Conservation (phyloP, 2,113 vertebrate genomes). For the Hyla sarda region DNA sequence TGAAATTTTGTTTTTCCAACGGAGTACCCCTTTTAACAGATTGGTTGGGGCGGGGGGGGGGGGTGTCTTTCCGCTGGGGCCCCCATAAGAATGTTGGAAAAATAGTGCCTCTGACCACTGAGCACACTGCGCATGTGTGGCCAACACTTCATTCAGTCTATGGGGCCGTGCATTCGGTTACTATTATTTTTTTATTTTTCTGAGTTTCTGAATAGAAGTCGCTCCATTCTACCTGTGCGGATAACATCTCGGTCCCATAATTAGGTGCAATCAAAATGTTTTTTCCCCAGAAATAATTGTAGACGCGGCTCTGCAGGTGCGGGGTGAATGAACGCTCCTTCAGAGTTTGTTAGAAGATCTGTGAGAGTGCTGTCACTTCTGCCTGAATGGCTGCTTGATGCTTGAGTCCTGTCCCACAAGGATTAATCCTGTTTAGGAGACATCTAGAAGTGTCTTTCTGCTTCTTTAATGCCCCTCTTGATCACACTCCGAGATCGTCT, state of each 20-base stretch:
- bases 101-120: too few species aligned
- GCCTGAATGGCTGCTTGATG: conserved; percentile 20
- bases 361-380: not conserved
- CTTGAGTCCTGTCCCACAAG: not conserved
- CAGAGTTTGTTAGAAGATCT: not conserved
- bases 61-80: too few species aligned
- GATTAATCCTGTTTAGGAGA: conserved; percentile 7
- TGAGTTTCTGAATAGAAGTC: not conserved
- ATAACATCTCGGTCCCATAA: not conserved
- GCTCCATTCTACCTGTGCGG: not conserved
- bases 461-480: not conserved
- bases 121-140: too few species aligned
- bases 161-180: too few species aligned
- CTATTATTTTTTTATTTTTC: too few species aligned
- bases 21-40: too few species aligned
- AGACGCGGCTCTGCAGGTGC: conserved; percentile 4
- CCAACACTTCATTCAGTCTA: too few species aligned
- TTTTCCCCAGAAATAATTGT: conserved; percentile 44
- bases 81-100: too few species aligned
- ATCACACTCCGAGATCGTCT: not conserved
- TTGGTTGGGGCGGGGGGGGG: too few species aligned
- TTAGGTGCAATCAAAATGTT: conserved; percentile 30
- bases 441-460: not conserved
- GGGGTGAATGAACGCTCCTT: not conserved
- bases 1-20: too few species aligned